phyloP scores from a whole-genome alignment of 2,797 vertebrate genomes.

The Poeciliopsis paucimaculata region DNA sequence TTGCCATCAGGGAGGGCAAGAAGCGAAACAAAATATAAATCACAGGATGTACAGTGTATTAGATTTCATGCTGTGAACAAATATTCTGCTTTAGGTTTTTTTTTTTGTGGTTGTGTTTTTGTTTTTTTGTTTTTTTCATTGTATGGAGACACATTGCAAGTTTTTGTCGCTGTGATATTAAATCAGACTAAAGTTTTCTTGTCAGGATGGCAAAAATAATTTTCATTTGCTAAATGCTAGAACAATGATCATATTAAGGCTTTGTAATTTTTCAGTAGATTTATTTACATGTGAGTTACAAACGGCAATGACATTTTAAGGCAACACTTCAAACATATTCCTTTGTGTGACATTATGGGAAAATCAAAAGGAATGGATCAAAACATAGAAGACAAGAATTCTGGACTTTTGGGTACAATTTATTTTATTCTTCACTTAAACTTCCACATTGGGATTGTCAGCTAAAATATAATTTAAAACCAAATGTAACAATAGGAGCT shows the following conservation, averaged over 20 bases:
- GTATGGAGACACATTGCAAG: background rate
- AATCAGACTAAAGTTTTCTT: background rate
- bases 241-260: background rate
- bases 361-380: background rate
- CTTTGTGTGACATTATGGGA: too few relatives aligned
- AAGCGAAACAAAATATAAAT: background rate
- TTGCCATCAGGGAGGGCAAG: slow-evolving; percentile 40
- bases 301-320: background rate
- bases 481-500: background rate
- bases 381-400: background rate
- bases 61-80: background rate
- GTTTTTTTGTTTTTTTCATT: background rate
- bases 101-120: background rate
- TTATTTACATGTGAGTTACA: background rate
- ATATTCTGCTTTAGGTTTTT: background rate
- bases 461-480: background rate
- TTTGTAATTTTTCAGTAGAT: background rate
- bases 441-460: background rate
- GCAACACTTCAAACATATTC: background rate
- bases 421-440: too few relatives aligned
- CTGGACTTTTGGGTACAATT: background rate
- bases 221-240: background rate
- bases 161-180: background rate
- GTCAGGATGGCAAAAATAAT: background rate
- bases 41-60: background rate